Evolutionary conservation across 2,797 vertebrate genomes (phyloP).

Genomic region (Galagoides demidoff): DNA sequence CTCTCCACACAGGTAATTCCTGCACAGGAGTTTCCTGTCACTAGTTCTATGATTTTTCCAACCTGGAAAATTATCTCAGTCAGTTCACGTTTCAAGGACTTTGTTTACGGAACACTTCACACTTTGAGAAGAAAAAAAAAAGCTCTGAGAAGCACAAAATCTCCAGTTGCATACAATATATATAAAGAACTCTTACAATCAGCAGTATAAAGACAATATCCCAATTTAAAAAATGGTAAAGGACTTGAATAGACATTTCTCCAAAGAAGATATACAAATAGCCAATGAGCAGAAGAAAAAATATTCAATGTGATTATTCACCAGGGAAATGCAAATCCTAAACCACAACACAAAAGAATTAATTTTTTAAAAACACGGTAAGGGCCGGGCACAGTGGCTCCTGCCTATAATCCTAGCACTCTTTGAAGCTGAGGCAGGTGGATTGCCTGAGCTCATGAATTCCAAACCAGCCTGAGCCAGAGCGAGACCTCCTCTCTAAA

Average conservation of each 20-base stretch:
- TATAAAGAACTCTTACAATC: neutral
- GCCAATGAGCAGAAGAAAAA: too few relatives aligned
- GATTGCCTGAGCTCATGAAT: too few relatives aligned
- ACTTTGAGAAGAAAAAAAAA: conserved; percentile 91
- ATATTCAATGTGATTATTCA: too few relatives aligned
- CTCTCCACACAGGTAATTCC: conserved; percentile 90
- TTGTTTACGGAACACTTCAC: conserved; percentile 89
- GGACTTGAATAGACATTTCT: neutral
- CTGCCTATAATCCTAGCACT: too few relatives aligned
- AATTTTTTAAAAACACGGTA: too few relatives aligned
- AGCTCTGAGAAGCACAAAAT: conserved; percentile 94
- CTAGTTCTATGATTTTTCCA: conserved; percentile 92
- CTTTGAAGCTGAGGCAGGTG: too few relatives aligned
- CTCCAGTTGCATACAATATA: conserved; percentile 86
- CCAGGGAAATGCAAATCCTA: too few relatives aligned
- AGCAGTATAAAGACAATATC: neutral
- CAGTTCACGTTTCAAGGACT: conserved; percentile 94
- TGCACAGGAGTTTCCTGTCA: conserved; percentile 91
- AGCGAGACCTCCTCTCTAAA: too few relatives aligned
- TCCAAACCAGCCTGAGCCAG: too few relatives aligned
- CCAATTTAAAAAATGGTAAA: neutral
- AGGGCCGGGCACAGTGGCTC: too few relatives aligned
- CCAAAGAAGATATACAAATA: too few relatives aligned
- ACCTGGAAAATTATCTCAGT: conserved; percentile 94
- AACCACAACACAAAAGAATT: too few relatives aligned